These are phyloP conservation scores for Borostomias antarcticus DNA, from an alignment of 2,797 vertebrate genomes.

Conservation along the genomic window DNA sequence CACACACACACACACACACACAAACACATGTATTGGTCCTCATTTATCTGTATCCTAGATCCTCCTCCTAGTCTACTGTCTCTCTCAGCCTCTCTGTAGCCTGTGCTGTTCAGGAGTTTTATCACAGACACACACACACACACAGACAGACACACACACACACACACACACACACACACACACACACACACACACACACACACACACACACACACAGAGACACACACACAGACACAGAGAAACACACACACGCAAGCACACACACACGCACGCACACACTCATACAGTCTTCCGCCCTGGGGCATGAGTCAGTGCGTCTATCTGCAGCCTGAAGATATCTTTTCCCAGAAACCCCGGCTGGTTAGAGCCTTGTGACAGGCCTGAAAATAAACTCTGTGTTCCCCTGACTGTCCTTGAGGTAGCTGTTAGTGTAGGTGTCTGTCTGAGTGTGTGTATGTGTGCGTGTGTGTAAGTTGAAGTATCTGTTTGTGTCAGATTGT, in stretches of 20 bases:
- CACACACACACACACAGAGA: not conserved
- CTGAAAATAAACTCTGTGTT: conserved; percentile 54
- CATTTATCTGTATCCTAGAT: too few species aligned
- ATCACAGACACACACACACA: not conserved
- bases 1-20: too few species aligned
- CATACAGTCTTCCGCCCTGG: conserved; percentile 34
- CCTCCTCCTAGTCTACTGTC: too few species aligned
- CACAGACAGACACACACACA: not conserved
- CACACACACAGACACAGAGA: conserved; percentile 5
- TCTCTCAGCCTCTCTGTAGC: too few species aligned
- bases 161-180: not conserved
- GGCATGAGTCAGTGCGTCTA: conserved; percentile 51
- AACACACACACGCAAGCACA: conserved; percentile 10
- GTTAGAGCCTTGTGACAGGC: conserved; percentile 51
- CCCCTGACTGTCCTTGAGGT: not conserved
- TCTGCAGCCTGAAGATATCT: conserved; percentile 54
- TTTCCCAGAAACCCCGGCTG: conserved; percentile 37
- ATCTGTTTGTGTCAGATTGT: too few species aligned
- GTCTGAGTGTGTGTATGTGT: conserved; percentile 1
- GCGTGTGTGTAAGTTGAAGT: too few species aligned
- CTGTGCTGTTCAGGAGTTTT: too few species aligned
- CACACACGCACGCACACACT: not conserved
- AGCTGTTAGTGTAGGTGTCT: conserved; percentile 1
- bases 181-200: not conserved
- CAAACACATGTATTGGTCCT: too few species aligned